Percentiles rank a stretch among this genome's conserved stretches.
Conservation (phyloP, 2,113 vertebrate species). For the Shinisaurus crocodilurus region DNA sequence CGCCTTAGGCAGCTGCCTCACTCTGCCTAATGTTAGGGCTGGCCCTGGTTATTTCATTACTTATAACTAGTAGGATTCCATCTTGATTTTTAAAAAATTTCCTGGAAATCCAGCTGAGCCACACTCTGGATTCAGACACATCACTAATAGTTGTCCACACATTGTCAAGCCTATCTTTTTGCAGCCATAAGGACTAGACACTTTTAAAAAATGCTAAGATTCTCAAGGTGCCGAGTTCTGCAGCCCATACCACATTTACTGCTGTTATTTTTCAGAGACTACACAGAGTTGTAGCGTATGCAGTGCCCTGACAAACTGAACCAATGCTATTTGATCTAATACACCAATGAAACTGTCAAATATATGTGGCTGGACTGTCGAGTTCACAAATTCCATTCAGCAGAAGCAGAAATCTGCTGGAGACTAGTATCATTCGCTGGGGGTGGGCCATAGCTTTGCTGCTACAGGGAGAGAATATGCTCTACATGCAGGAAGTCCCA, state of each 20-base stretch:
- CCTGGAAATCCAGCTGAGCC: neutral
- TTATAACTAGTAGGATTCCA: neutral
- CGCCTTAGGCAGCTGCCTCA: too few species aligned
- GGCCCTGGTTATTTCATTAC: neutral
- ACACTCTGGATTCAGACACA: neutral
- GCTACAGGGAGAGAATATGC: too few species aligned
- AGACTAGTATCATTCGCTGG: neutral
- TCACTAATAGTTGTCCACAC: neutral
- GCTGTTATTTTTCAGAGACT: neutral
- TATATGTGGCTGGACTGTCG: slow-evolving; percentile 1
- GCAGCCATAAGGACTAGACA: neutral
- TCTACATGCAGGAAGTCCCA: neutral
- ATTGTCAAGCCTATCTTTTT: neutral
- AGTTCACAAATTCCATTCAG: neutral
- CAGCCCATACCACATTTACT: neutral
- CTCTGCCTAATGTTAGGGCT: too few species aligned
- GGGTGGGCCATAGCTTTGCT: neutral
- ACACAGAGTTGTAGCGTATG: neutral
- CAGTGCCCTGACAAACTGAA: neutral
- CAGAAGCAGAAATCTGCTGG: neutral
- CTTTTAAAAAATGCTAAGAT: neutral
- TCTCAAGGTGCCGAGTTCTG: neutral
- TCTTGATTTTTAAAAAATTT: neutral
- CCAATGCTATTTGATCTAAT: slow-evolving; percentile 14
- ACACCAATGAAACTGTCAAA: slow-evolving; percentile 15